phyloP scores from a whole-genome alignment of 2,888 invertebrate genomes.

The Ectemnius lituratus region DNA sequence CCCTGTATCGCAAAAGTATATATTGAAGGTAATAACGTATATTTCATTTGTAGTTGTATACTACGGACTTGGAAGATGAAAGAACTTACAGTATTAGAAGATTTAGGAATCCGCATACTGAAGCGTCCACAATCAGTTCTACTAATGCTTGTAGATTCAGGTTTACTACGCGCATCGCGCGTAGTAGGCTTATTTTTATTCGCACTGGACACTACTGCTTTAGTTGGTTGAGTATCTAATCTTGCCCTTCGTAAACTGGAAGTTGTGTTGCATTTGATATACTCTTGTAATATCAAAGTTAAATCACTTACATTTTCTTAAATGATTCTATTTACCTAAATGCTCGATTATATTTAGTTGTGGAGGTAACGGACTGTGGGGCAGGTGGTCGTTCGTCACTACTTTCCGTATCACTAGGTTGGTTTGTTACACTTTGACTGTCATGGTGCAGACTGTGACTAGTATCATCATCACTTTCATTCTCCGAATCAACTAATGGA shows the following conservation, averaged over 20 bases:
- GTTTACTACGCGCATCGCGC: constrained; percentile 54
- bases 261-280: constrained; percentile 5
- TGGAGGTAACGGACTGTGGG: constrained; percentile 56
- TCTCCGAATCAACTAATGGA: constrained; percentile 74
- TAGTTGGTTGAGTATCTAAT: constrained; percentile 80
- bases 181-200: constrained; percentile 73
- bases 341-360: constrained; percentile 64
- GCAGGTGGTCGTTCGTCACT: constrained; percentile 67
- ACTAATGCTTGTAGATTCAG: constrained; percentile 62
- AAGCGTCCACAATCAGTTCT: constrained; percentile 70
- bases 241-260: constrained; percentile 83
- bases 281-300: neutral
- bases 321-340: constrained; percentile 51
- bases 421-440: constrained; percentile 56
- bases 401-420: constrained; percentile 68
- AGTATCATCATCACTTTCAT: constrained; percentile 75
- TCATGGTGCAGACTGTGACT: constrained; percentile 69
- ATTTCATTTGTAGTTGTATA: neutral
- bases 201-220: constrained; percentile 76
- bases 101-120: constrained; percentile 61
- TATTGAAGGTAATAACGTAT: neutral
- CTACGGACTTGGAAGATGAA: neutral
- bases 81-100: constrained; percentile 53
- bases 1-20: constrained; percentile 35
- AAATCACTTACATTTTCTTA: constrained; percentile 3